Evolutionary conservation across 2,888 invertebrate genomes (phyloP).

Genomic region (Agriopis aurantiaria): DNA sequence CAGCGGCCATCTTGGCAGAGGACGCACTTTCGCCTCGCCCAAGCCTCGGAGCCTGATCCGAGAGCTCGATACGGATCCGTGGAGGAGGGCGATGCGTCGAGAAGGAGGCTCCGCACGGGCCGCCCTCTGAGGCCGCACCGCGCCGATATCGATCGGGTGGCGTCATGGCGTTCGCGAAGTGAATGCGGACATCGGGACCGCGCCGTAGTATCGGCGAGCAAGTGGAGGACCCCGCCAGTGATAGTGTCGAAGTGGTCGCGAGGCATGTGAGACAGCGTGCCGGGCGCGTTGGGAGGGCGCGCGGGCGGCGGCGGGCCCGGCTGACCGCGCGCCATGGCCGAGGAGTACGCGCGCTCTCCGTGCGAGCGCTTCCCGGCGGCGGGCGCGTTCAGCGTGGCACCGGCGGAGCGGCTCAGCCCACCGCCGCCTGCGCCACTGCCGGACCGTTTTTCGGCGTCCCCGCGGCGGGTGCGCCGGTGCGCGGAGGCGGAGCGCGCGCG

Average conservation of each 20-base stretch:
- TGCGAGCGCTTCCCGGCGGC: conserved; percentile 86
- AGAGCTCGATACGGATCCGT: conserved; percentile 59
- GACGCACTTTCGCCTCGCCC: conserved; percentile 85
- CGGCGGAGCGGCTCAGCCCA: conserved; percentile 88
- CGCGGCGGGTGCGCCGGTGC: conserved; percentile 88
- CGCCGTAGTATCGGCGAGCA: conserved; percentile 72
- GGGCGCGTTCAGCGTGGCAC: conserved; percentile 87
- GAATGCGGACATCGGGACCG: conserved; percentile 83
- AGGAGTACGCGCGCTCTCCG: conserved; percentile 84
- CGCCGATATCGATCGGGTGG: conserved; percentile 82
- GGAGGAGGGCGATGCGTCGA: conserved; percentile 69
- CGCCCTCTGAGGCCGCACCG: conserved; percentile 77
- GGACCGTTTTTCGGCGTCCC: conserved; percentile 85
- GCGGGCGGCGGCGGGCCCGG: conserved; percentile 83
- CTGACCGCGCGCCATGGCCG: conserved; percentile 85
- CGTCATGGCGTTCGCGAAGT: conserved; percentile 82
- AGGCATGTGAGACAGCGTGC: conserved; percentile 81
- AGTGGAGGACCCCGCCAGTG: conserved; percentile 71
- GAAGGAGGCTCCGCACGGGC: conserved; percentile 70
- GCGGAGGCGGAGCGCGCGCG: conserved; percentile 89
- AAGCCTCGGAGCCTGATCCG: conserved; percentile 74
- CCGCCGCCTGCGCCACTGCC: conserved; percentile 88
- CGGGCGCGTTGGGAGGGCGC: conserved; percentile 72
- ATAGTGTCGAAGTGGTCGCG: conserved; percentile 74
- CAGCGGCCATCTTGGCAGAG: conserved; percentile 84